Percentiles rank a stretch among this genome's conserved stretches.
Conservation (phyloP, 2,797 vertebrate species). For the Halcyon chelicuti region DNA sequence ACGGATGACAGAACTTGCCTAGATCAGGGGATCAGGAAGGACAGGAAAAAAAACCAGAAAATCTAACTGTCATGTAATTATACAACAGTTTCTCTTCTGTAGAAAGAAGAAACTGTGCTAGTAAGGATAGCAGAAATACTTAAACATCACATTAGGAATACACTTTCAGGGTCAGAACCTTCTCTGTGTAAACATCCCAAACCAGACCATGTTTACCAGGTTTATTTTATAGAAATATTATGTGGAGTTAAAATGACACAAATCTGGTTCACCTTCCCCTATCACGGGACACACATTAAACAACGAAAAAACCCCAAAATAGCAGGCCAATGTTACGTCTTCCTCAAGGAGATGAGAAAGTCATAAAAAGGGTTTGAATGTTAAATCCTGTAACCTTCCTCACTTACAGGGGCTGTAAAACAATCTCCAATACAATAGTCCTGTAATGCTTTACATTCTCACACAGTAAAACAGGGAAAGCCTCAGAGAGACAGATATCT, state of each 20-base stretch:
- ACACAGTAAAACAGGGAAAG: neutral
- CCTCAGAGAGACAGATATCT: neutral
- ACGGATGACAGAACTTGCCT: neutral
- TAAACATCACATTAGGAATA: neutral
- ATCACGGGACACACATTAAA: neutral
- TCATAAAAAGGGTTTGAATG: neutral
- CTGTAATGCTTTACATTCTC: neutral
- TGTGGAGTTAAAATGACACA: neutral
- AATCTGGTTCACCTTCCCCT: neutral
- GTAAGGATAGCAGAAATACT: neutral
- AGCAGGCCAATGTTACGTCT: neutral
- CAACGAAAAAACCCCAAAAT: neutral
- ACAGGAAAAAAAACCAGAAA: too few relatives aligned
- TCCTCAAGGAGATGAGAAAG: neutral
- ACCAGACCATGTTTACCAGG: fast-evolving
- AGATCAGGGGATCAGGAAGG: neutral
- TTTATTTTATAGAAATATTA: neutral
- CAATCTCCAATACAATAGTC: neutral
- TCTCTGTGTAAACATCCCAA: neutral
- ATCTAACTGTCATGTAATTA: neutral
- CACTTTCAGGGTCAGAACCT: neutral
- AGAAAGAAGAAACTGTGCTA: neutral
- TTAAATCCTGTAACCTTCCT: neutral
- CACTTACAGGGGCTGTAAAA: neutral
- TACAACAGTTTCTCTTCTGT: neutral